Conservation (phyloP, 1,140 invertebrate genomes). For the Himalopsyche phryganea region DNA sequence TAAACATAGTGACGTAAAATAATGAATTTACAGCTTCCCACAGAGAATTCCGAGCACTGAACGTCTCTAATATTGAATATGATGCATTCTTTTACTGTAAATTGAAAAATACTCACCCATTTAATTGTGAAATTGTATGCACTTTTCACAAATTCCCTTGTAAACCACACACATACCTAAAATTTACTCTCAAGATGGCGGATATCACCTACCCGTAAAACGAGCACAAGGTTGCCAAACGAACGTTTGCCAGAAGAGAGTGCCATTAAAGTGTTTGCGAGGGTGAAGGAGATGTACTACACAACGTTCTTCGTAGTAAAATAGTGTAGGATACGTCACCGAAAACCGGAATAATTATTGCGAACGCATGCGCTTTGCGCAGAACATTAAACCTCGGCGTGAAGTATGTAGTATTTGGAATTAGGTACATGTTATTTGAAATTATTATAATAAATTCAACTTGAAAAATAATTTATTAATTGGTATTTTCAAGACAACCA, state of each 20-base stretch:
- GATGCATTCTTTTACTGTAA: neutral
- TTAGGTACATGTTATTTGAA: neutral
- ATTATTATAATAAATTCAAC: no score
- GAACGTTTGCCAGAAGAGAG: conserved; percentile 46
- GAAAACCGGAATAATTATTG: conserved; percentile 38
- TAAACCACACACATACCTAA: conserved; percentile 49
- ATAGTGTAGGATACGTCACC: conserved; percentile 43
- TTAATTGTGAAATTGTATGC: conserved; percentile 50
- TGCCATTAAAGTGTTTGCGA: conserved; percentile 42
- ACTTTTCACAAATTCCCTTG: conserved; percentile 47
- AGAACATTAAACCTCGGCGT: conserved; percentile 2
- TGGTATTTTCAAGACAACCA: no score
- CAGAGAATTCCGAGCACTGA: neutral
- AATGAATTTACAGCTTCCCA: conserved; percentile 7
- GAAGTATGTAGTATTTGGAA: neutral
- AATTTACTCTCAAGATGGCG: conserved; percentile 56
- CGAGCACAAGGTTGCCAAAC: conserved; percentile 55
- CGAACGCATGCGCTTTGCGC: conserved; percentile 20
- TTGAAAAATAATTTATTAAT: no score
- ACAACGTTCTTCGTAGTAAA: conserved; percentile 3
- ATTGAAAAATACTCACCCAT: conserved; percentile 34
- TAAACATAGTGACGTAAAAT: conserved; percentile 51
- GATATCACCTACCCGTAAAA: conserved; percentile 54
- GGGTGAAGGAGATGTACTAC: conserved; percentile 41
- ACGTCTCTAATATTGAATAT: neutral